phyloP scores from a whole-genome alignment of 2,797 vertebrate species.

The Acestrorhynchus altus region DNA sequence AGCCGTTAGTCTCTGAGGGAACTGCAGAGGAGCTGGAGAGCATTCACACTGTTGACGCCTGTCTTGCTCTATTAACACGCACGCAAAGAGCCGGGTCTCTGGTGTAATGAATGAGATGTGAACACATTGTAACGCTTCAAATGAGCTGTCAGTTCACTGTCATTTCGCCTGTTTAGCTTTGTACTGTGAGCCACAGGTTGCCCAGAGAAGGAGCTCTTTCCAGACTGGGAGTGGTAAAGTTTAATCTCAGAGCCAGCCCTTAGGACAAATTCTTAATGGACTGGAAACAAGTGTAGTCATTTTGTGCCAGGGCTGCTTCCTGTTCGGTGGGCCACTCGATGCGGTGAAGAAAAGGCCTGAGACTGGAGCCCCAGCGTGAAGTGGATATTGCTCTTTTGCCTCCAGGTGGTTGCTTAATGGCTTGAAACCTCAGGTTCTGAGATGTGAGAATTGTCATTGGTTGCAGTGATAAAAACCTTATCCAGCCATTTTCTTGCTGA shows the following conservation, averaged over 20 bases:
- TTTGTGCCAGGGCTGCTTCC: constrained; percentile 13
- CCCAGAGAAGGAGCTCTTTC: neutral
- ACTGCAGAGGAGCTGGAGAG: constrained; percentile 33
- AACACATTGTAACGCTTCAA: constrained; percentile 15
- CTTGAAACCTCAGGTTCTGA: constrained; percentile 21
- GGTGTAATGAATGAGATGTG: constrained; percentile 24
- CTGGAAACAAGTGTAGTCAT: constrained; percentile 24
- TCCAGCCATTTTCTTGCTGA: neutral
- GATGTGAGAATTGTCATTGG: constrained; percentile 25
- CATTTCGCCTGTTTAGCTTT: neutral
- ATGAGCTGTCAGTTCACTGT: constrained; percentile 15
- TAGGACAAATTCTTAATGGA: constrained; percentile 22
- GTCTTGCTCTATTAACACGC: constrained; percentile 14
- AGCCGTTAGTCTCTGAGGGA: constrained; percentile 7
- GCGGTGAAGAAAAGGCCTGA: constrained; percentile 5
- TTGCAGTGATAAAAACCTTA: neutral
- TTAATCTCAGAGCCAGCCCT: constrained; percentile 18
- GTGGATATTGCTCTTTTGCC: constrained; percentile 23
- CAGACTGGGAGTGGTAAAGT: neutral
- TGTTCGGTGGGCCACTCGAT: constrained; percentile 4
- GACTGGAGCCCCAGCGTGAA: constrained; percentile 10
- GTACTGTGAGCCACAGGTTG: neutral
- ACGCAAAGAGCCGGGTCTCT: neutral
- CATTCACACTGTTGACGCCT: constrained; percentile 20
- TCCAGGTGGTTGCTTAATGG: constrained; percentile 21